Evolutionary conservation across 1,140 invertebrate species (phyloP), one percentile per base, ranked within the genome.

Genomic region (Megalonaias nervosa): DNA sequence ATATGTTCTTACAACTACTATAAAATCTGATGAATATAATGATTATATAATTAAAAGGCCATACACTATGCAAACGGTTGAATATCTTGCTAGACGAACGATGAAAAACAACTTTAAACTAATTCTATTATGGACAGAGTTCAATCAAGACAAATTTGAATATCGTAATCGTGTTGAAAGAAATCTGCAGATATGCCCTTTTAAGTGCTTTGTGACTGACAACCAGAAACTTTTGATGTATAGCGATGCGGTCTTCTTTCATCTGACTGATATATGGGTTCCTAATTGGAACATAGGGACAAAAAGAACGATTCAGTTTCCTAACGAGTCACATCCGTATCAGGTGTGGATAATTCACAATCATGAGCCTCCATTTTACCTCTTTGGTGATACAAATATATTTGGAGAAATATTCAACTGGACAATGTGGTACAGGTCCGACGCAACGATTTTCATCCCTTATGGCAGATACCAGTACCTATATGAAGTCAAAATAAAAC

Each of bases 161-260:
- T 26, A 26, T 26, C 61, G 61, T 13, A n/a, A 26, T 5, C 26
- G 61, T 64, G 26, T 64, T n/a, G 61, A 21, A 67, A n/a, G 38
- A 14, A 69, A 67, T 57, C 59, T 67, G 68, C 12, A 64, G n/a
- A 56, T 13, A 48, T 77, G 75, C 60, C 60, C 60, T 3, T 60
- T 38, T 13, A 66, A 71, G 48, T 83, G 82, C 70, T 48, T 56
- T 14, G 67, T 90, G 48, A 90, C 88, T n/a, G 77, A 75, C 26
- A 81, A 89, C 75, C 79, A 81, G 62, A 55, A 57, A 2, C 58
- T 80, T 60, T 68, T 84, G 0, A 72, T 65, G 1, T 48, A 81
- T n/a, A 86, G 83, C 13, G 88, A 89, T 67, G 83, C 86, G 1
- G 71, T 89, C 1, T 72, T 89, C 17, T 88, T 88, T 48, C 85